Evolutionary conservation across 1,140 invertebrate genomes (phyloP).

Genomic region (Mizuhopecten yessoensis): DNA sequence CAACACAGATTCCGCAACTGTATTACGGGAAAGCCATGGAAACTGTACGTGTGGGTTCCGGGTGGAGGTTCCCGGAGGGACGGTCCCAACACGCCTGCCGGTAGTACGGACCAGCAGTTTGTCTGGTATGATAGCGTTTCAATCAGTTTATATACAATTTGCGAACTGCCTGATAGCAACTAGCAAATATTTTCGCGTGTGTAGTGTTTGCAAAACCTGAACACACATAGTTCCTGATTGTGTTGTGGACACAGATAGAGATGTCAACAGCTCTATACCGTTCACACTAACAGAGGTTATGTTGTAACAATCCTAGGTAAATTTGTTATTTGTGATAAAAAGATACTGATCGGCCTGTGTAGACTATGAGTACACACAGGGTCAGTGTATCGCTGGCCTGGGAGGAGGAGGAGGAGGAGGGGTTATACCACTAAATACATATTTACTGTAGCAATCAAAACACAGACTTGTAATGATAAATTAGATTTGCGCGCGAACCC

Average conservation of each 20-base stretch:
- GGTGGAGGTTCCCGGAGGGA: neutral
- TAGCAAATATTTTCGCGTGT: slow-evolving; percentile 64
- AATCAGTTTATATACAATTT: slow-evolving; percentile 21
- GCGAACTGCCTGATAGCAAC: slow-evolving; percentile 46
- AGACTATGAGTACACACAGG: neutral
- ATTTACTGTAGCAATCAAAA: slow-evolving; percentile 33
- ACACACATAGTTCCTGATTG: slow-evolving; percentile 59
- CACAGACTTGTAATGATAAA: slow-evolving; percentile 22
- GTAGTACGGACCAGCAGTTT: neutral
- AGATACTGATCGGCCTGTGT: slow-evolving; percentile 42
- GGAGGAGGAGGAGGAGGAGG: neutral
- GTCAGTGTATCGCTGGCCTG: neutral
- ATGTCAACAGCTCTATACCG: slow-evolving; percentile 57
- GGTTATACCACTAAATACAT: neutral
- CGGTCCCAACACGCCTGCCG: neutral
- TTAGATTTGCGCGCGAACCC: slow-evolving; percentile 1
- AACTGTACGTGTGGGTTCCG: neutral
- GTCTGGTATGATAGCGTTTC: neutral
- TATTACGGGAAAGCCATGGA: neutral
- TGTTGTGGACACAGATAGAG: slow-evolving; percentile 59
- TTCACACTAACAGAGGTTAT: slow-evolving; percentile 51
- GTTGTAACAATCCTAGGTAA: slow-evolving; percentile 65
- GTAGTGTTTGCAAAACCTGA: slow-evolving; percentile 63
- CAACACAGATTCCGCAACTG: neutral
- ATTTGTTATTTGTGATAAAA: slow-evolving; percentile 67